phyloP scores from a whole-genome alignment of 2,888 invertebrate species.

The Xanthia icteritia region DNA sequence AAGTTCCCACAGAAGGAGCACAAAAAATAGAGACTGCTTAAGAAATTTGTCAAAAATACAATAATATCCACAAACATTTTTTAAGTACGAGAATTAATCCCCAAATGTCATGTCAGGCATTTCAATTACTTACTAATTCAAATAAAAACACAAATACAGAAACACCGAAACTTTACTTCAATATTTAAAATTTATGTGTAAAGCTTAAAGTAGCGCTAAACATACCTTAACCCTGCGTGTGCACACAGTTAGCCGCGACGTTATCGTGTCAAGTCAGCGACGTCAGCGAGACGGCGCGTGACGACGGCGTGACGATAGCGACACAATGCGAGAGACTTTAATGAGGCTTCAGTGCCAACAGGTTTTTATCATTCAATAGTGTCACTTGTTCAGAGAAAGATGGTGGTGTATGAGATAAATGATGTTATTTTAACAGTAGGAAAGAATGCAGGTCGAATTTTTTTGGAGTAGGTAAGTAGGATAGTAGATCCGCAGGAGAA shows the following conservation, averaged over 20 bases:
- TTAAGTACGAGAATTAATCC: too few relatives aligned
- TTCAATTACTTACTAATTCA: background rate
- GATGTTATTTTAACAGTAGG: background rate
- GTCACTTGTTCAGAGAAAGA: slow-evolving; percentile 9
- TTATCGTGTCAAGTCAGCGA: slow-evolving; percentile 41
- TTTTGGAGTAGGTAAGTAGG: too few relatives aligned
- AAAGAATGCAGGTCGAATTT: background rate
- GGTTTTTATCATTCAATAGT: slow-evolving; percentile 28
- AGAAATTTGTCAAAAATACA: too few relatives aligned
- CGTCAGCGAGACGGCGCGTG: slow-evolving; percentile 27
- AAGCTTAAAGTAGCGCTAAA: background rate
- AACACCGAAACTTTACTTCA: background rate
- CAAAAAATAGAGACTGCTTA: too few relatives aligned
- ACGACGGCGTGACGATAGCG: slow-evolving; percentile 47
- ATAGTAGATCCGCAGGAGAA: too few relatives aligned
- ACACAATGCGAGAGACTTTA: slow-evolving; percentile 50
- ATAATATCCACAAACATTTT: too few relatives aligned
- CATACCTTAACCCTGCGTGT: slow-evolving; percentile 22
- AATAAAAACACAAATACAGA: background rate
- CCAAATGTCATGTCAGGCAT: background rate
- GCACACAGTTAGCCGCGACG: slow-evolving; percentile 43
- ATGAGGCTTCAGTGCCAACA: slow-evolving; percentile 27
- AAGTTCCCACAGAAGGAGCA: too few relatives aligned
- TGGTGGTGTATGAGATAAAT: background rate
- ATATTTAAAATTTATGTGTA: background rate